Evolutionary conservation across 2,113 vertebrate genomes (phyloP).

Genomic region (Rhinolophus ferrumequinum): DNA sequence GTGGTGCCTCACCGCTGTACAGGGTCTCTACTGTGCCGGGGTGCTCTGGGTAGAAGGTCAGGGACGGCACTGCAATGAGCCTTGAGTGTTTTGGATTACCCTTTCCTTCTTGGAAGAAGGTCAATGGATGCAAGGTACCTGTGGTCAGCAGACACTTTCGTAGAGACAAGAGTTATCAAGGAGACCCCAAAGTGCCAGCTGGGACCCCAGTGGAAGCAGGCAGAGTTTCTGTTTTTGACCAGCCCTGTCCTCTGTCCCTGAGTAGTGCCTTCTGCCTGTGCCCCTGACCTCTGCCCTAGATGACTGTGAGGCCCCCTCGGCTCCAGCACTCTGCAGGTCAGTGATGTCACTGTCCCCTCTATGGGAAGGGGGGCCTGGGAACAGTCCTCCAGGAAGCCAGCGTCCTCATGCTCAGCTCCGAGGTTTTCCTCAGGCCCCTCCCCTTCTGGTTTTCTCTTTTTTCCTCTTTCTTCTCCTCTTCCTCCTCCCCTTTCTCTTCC

Average conservation of each 20-base stretch:
- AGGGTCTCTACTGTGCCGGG: not conserved
- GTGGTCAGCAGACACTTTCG: not conserved
- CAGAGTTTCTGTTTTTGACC: not conserved
- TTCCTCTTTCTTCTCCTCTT: not conserved
- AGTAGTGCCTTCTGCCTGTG: not conserved
- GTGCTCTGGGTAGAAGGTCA: not conserved
- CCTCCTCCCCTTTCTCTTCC: too few relatives aligned
- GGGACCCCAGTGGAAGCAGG: too few relatives aligned
- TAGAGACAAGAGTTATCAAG: not conserved
- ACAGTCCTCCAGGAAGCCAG: rapidly evolving
- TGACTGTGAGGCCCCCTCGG: rapidly evolving
- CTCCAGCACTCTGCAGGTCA: too few relatives aligned
- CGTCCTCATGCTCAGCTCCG: not conserved
- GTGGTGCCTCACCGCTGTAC: not conserved
- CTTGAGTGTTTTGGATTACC: not conserved
- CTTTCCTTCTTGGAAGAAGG: not conserved
- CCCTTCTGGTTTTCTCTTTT: not conserved
- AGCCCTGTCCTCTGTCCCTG: not conserved
- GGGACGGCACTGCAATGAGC: not conserved
- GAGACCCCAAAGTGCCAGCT: not conserved
- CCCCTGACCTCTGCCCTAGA: not conserved
- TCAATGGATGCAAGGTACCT: not conserved
- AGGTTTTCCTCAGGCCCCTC: too few relatives aligned
- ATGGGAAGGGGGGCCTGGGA: too few relatives aligned
- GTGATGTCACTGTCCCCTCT: rapidly evolving